Evolutionary conservation across 2,888 invertebrate species (phyloP).

Genomic region (Nephrocerus scutellatus): DNA sequence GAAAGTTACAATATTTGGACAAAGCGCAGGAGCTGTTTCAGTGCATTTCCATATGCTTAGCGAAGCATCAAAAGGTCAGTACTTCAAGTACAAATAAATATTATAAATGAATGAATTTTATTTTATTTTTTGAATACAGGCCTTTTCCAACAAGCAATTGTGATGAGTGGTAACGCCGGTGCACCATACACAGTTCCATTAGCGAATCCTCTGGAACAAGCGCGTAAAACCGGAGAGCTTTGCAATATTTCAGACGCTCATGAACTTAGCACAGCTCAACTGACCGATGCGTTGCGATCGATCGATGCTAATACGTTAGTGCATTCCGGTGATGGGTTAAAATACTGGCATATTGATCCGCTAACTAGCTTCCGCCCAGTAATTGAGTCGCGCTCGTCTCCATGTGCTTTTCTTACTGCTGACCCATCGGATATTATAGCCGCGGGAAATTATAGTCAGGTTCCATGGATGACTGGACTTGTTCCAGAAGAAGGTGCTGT

Average conservation of each 20-base stretch:
- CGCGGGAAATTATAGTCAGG: conserved; percentile 42
- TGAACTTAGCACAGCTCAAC: conserved; percentile 30
- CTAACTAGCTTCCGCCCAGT: conserved; percentile 48
- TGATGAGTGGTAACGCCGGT: conserved; percentile 49
- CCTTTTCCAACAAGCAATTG: conserved; percentile 49
- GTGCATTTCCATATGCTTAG: conserved; percentile 51
- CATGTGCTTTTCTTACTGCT: conserved; percentile 47
- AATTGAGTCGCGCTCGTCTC: conserved; percentile 38
- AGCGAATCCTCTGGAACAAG: conserved; percentile 34
- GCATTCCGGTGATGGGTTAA: conserved; percentile 47
- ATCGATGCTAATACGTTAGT: conserved; percentile 43
- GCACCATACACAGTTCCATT: conserved; percentile 38
- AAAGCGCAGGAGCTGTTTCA: conserved; percentile 49
- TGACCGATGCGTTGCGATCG: conserved; percentile 46
- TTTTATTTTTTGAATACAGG: conserved; percentile 9
- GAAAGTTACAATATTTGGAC: conserved; percentile 49
- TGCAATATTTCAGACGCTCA: conserved; percentile 41
- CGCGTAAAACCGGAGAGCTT: conserved; percentile 44
- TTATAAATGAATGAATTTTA: neutral
- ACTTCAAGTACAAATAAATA: neutral
- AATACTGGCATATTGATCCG: conserved; percentile 52
- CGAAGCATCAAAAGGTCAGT: conserved; percentile 39
- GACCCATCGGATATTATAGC: conserved; percentile 45
- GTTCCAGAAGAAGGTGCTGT: conserved; percentile 51
- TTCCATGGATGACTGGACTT: conserved; percentile 50